Base-by-base conservation (phyloP, 2,797 vertebrate species). In the Acestrorhynchus altus region DNA sequence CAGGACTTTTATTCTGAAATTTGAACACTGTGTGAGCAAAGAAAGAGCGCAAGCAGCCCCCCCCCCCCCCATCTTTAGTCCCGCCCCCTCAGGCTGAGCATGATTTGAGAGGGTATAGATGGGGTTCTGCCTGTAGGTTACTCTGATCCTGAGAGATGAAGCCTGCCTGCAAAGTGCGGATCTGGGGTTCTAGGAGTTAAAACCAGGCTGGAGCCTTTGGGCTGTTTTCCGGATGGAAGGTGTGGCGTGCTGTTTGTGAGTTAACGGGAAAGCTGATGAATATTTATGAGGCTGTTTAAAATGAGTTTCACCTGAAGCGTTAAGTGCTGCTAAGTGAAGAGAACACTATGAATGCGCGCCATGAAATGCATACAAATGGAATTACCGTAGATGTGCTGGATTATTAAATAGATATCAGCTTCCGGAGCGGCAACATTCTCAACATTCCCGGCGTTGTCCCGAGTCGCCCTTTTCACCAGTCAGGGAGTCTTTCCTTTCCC, bases 271-370 rank as follows among this genome's bases (percentile, higher is more conserved):
- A 15, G 22, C 44, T 67, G 1, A 4, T 44, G 65, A 67, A 67
- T 67, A 49, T 31, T 67, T 42, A 67, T 12, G 2, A 47, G 8
- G 42, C 6, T 46, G 24, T 65, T 44, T 13, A 65, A 65, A 65
- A 16, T 15, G 39, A 65, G 16, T 46, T 46, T 65, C 20, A 42
- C 39, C 35, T 56, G 31, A 28, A 60, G 13, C 12, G 5, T 1
- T 46, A 67, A 67, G 65, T 67, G 44, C 44, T n/a, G 49, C 42
- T 67, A 49, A 18, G 26, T 49, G 44, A 6, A 26, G 9, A 67
- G 16, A 67, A 28, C 42, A 47, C 22, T 22, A 47, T 26, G 22
- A 31, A 67, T 49, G 10, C 26, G 31, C 6, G n/a, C 15, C 22
- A 24, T 13, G n/a, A 22, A 18, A 46, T 44, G 16, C 61, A 44